phyloP scores from a whole-genome alignment of 2,797 vertebrate species.

The Phoebastria nigripes region DNA sequence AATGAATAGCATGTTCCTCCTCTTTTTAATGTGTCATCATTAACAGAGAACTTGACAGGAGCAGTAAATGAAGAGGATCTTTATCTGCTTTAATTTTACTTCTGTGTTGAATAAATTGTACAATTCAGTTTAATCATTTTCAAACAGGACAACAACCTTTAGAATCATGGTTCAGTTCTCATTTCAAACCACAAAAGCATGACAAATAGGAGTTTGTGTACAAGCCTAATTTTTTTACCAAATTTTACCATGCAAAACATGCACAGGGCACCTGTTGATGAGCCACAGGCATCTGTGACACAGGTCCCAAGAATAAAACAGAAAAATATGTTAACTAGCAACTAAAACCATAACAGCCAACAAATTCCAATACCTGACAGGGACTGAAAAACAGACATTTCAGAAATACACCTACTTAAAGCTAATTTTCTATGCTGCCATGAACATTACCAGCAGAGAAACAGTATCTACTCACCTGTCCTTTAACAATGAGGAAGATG shows the following conservation, averaged over 20 bases:
- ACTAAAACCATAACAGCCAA: not conserved
- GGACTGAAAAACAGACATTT: not conserved
- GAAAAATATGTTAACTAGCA: not conserved
- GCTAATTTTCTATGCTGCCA: not conserved
- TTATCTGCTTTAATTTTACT: not conserved
- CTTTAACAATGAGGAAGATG: constrained; percentile 26
- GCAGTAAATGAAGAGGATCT: not conserved
- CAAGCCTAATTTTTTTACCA: not conserved
- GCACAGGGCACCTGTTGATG: not conserved
- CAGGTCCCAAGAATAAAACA: not conserved
- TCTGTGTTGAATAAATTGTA: not conserved
- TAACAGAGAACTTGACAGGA: not conserved
- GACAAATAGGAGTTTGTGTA: not conserved
- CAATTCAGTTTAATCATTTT: not conserved
- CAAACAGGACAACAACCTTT: not conserved
- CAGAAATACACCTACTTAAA: constrained; percentile 15
- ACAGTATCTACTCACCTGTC: not conserved
- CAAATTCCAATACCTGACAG: not conserved
- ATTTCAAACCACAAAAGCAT: not conserved
- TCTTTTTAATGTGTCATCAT: not conserved
- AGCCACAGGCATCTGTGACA: not conserved
- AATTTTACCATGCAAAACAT: not conserved
- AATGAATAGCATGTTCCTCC: not conserved
- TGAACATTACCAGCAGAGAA: not conserved
- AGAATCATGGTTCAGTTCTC: not conserved